Evolutionary conservation across 2,888 invertebrate genomes (phyloP).

Genomic region (Physocephala rufipes): DNA sequence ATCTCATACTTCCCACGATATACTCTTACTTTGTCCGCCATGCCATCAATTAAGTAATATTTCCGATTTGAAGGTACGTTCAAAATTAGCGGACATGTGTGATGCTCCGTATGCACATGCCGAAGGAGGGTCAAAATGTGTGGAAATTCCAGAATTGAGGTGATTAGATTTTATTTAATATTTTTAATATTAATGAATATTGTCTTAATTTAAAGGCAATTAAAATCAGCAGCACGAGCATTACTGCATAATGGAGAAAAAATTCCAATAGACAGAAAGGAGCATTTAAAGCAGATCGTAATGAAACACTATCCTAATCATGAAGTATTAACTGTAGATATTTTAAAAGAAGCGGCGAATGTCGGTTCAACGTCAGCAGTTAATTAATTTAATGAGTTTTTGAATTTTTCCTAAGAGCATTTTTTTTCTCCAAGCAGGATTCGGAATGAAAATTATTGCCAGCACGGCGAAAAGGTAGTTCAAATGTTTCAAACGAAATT

Average conservation of each 20-base stretch:
- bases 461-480: conserved; percentile 72
- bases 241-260: conserved; percentile 65
- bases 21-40: conserved; percentile 74
- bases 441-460: conserved; percentile 65
- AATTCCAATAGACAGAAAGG: conserved; percentile 68
- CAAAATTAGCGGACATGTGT: conserved; percentile 70
- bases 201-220: conserved; percentile 61
- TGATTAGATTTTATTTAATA: conserved; percentile 38
- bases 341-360: conserved; percentile 68
- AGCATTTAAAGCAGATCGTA: conserved; percentile 67
- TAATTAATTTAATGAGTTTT: neutral
- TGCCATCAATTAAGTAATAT: conserved; percentile 79
- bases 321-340: conserved; percentile 65
- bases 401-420: neutral
- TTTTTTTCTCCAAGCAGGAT: conserved; percentile 24
- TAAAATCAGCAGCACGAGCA: conserved; percentile 72
- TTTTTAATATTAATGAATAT: neutral
- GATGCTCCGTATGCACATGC: conserved; percentile 71
- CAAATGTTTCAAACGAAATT: conserved; percentile 67
- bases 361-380: conserved; percentile 67
- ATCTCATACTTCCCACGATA: conserved; percentile 83
- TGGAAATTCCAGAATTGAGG: conserved; percentile 63
- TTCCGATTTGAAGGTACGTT: conserved; percentile 71
- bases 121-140: conserved; percentile 54
- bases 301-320: conserved; percentile 68